These are phyloP conservation scores for Anser brachyrhynchus DNA, from an alignment of 2,113 vertebrate species.

Conservation along the genomic window DNA sequence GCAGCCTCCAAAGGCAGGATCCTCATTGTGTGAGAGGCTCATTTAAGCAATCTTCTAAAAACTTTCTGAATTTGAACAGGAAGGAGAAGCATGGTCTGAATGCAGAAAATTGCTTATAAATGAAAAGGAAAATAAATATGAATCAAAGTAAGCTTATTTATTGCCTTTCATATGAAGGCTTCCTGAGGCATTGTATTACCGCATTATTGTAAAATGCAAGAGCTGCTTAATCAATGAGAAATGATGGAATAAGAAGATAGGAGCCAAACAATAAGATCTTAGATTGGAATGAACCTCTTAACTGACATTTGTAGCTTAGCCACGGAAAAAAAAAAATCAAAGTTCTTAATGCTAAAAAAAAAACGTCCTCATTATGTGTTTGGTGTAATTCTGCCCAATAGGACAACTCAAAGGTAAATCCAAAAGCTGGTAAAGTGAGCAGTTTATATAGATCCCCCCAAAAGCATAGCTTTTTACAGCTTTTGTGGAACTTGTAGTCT, in stretches of 20 bases:
- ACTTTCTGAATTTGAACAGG: neutral
- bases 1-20: neutral
- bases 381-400: neutral
- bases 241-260: constrained; percentile 1
- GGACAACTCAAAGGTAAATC: neutral
- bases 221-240: constrained; percentile 59
- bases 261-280: constrained; percentile 49
- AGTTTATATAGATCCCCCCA: neutral
- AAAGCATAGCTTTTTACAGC: neutral
- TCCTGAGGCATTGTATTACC: constrained; percentile 7
- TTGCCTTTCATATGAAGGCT: neutral
- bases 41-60: constrained; percentile 18
- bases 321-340: neutral
- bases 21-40: constrained; percentile 44
- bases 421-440: neutral
- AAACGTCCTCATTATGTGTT: neutral
- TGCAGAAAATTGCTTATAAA: constrained; percentile 34
- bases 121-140: constrained; percentile 60
- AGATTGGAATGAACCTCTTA: constrained; percentile 47
- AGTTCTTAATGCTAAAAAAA: constrained; percentile 14
- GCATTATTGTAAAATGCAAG: neutral
- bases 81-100: neutral
- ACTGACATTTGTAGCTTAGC: neutral
- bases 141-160: constrained; percentile 53
- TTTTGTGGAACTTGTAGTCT: neutral